Percentiles rank a stretch among this genome's conserved stretches.
Conservation (phyloP, 2,797 vertebrate species). For the Channa striata region DNA sequence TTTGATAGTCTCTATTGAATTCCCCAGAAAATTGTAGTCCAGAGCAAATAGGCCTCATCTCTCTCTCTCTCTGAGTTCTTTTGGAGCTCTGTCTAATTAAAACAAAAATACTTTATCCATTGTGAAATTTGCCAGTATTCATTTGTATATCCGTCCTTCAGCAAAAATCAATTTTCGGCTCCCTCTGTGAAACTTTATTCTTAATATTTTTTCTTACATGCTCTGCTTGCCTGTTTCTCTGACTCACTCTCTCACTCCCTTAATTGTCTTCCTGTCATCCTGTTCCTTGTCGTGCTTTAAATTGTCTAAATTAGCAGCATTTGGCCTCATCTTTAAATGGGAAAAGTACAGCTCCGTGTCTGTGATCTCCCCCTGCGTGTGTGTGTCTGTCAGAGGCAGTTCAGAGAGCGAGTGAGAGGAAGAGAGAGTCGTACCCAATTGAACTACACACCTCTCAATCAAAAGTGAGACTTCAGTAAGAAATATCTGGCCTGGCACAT, state of each 20-base stretch:
- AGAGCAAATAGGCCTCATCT: background rate
- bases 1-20: background rate
- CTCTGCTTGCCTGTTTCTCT: constrained; percentile 8
- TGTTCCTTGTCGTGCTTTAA: constrained; percentile 41
- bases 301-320: constrained; percentile 60
- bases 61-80: constrained; percentile 5
- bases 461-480: constrained; percentile 22
- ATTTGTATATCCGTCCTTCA: constrained; percentile 52
- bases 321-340: constrained; percentile 43
- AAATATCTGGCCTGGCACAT: constrained; percentile 17
- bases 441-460: constrained; percentile 35
- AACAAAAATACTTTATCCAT: constrained; percentile 59
- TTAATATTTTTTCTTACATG: constrained; percentile 22
- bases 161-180: constrained; percentile 36
- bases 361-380: constrained; percentile 12
- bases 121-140: constrained; percentile 46
- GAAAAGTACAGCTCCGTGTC: constrained; percentile 13
- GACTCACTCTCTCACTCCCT: constrained; percentile 20
- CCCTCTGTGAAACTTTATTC: constrained; percentile 19
- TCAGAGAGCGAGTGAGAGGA: constrained; percentile 6
- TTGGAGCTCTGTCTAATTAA: constrained; percentile 59
- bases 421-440: constrained; percentile 26
- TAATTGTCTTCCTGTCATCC: constrained; percentile 59
- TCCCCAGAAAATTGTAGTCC: constrained; percentile 1
- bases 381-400: background rate